Percentiles rank a stretch among this genome's conserved stretches.
Evolutionary conservation across 2,888 invertebrate species (phyloP).

Genomic region (Papilio elwesi): DNA sequence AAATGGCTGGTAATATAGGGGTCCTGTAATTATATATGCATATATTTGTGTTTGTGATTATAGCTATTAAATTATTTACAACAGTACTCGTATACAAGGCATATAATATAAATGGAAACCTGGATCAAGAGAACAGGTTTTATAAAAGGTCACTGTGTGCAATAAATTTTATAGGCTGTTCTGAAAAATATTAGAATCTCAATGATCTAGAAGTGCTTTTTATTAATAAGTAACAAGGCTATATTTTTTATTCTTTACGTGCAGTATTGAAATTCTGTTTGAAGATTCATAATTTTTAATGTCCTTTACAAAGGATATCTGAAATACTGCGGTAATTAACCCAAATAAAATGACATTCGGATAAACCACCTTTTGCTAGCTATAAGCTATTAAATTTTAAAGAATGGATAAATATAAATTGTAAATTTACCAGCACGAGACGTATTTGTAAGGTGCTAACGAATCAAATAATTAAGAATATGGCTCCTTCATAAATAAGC

Average conservation of each 20-base stretch:
- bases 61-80: constrained; percentile 28
- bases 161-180: neutral
- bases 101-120: constrained; percentile 8
- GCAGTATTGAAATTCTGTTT: too few species aligned
- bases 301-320: too few species aligned
- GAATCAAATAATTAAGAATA: neutral
- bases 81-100: neutral
- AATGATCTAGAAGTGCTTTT: too few species aligned
- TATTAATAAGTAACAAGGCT: too few species aligned
- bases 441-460: neutral
- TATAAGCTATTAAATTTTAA: too few species aligned
- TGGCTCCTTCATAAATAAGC: neutral
- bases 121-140: neutral
- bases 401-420: neutral
- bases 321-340: too few species aligned
- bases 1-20: constrained; percentile 10
- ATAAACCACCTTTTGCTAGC: too few species aligned
- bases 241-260: too few species aligned
- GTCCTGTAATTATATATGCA: constrained; percentile 10
- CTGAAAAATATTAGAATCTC: too few species aligned
- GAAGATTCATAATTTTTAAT: too few species aligned
- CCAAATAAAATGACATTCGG: too few species aligned
- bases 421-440: neutral
- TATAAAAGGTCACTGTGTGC: neutral
- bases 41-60: constrained; percentile 22